Conservation (phyloP, 1,140 invertebrate genomes). For the Papilio machaon region DNA sequence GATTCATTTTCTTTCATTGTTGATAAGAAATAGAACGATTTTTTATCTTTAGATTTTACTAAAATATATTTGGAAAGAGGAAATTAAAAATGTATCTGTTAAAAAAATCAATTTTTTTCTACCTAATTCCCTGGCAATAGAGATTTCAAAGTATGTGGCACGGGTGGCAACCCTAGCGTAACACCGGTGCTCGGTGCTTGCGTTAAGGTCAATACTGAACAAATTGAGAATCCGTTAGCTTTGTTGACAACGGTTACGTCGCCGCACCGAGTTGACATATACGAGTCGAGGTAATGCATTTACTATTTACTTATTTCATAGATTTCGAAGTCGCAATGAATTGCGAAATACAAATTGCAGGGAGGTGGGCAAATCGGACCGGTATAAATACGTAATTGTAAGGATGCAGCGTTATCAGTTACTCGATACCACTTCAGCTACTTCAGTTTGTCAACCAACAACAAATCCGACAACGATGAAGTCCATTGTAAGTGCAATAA, state of each 20-base stretch:
- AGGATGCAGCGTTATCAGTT: conserved; percentile 70
- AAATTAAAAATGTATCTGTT: too few relatives aligned
- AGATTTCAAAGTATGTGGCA: not conserved
- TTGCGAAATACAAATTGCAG: conserved; percentile 70
- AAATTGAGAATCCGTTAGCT: conserved; percentile 72
- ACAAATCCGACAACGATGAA: conserved; percentile 65
- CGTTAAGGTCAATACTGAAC: conserved; percentile 65
- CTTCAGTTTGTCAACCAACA: conserved; percentile 51
- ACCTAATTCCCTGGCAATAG: too few relatives aligned
- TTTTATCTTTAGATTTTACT: too few relatives aligned
- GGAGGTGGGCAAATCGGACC: conserved; percentile 65
- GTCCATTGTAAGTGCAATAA: conserved; percentile 69
- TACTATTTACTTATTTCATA: conserved; percentile 80
- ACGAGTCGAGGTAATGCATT: conserved; percentile 74
- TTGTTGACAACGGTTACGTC: conserved; percentile 77
- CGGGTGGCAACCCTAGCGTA: conserved; percentile 40
- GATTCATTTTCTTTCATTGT: too few relatives aligned
- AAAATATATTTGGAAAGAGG: too few relatives aligned
- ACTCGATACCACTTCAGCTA: conserved; percentile 54
- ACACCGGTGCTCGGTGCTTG: conserved; percentile 37
- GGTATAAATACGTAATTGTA: conserved; percentile 76
- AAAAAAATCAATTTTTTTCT: not conserved
- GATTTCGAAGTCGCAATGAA: conserved; percentile 73
- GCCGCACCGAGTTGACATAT: conserved; percentile 68
- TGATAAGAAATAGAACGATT: too few relatives aligned